Evolutionary conservation across 2,797 vertebrate genomes (phyloP).

Genomic region (Varecia variegata): DNA sequence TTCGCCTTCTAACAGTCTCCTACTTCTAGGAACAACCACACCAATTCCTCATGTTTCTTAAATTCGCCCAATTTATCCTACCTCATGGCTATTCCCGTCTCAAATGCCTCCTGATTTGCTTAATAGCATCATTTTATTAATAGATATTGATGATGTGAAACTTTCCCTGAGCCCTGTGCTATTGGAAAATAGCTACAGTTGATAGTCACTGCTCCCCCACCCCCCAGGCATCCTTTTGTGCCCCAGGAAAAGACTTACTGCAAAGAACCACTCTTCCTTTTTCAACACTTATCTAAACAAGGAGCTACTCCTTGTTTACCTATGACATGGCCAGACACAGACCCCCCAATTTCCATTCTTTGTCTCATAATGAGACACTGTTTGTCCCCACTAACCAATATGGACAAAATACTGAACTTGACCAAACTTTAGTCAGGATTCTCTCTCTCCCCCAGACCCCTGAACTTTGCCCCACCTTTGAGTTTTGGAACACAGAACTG

Average conservation of each 20-base stretch:
- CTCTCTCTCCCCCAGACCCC: not conserved
- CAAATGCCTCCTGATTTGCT: conserved; percentile 15
- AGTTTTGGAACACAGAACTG: not conserved
- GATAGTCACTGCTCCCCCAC: not conserved
- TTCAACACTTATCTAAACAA: not conserved
- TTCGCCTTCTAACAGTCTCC: not conserved
- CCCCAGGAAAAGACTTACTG: not conserved
- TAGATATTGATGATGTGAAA: not conserved
- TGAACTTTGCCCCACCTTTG: not conserved
- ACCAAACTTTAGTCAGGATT: not conserved
- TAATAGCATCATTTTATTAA: conserved; percentile 1
- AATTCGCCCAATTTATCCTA: not conserved
- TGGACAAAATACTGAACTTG: not conserved
- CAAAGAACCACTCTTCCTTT: not conserved
- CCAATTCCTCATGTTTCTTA: not conserved
- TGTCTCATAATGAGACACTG: not conserved
- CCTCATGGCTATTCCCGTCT: not conserved
- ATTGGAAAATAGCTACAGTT: not conserved
- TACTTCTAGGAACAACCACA: not conserved
- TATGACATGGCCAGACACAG: not conserved
- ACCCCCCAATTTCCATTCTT: not conserved
- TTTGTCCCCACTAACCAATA: not conserved
- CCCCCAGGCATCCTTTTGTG: not conserved
- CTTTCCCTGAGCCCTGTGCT: not conserved
- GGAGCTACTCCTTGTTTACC: not conserved